Percentiles rank a stretch among this genome's conserved stretches.
Conservation (phyloP, 2,113 vertebrate species). For the Emydocephalus ijimae region DNA sequence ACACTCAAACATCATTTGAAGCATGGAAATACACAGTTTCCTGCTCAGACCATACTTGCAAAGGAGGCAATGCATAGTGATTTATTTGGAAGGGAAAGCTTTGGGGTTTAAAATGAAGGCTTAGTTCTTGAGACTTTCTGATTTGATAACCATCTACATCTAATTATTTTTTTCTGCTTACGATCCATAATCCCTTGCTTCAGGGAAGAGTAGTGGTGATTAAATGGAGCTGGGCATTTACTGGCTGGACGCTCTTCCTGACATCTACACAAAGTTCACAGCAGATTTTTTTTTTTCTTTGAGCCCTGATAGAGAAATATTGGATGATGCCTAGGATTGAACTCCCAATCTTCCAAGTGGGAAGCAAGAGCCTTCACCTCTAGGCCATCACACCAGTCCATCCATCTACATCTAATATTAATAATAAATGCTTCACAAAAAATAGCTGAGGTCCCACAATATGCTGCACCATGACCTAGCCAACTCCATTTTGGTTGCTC, state of each 20-base stretch:
- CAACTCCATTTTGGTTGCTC: background rate
- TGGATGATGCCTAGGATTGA: background rate
- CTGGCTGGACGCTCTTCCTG: background rate
- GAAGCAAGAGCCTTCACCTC: background rate
- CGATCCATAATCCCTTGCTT: background rate
- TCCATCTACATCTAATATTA: background rate
- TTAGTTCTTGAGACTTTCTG: background rate
- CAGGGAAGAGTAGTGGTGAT: background rate
- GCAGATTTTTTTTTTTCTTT: background rate
- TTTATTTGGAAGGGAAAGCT: background rate
- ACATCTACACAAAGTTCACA: background rate
- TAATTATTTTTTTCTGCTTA: background rate
- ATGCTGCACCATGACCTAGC: background rate
- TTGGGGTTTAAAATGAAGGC: background rate
- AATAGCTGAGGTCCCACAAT: background rate
- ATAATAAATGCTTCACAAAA: background rate
- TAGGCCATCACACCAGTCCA: background rate
- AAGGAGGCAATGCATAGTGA: background rate
- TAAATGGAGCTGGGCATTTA: background rate
- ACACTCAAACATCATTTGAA: slow-evolving; percentile 26
- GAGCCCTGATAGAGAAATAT: background rate
- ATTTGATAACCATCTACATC: background rate
- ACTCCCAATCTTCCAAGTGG: background rate
- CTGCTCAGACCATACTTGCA: slow-evolving; percentile 14
- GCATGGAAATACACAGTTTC: slow-evolving; percentile 36